Conservation (phyloP, 2,113 vertebrate species). For the Xenopus laevis region DNA sequence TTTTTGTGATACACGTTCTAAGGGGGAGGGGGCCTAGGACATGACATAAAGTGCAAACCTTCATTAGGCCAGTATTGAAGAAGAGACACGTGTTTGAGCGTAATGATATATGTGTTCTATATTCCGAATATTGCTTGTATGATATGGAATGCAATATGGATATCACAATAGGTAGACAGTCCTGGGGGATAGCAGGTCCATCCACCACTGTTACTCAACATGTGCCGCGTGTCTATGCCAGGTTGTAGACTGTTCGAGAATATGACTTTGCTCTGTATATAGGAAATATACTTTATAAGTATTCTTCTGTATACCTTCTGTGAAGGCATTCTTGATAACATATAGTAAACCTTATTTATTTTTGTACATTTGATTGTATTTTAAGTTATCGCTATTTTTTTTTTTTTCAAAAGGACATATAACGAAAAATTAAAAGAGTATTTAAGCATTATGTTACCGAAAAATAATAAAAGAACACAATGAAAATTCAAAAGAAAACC, state of each 20-base stretch:
- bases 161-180: conserved; percentile 51
- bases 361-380: conserved; percentile 95
- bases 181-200: conserved; percentile 71
- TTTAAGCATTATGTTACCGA: conserved; percentile 92
- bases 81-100: not conserved
- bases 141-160: conserved; percentile 14
- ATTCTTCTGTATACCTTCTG: conserved; percentile 84
- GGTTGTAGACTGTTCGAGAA: conserved; percentile 66
- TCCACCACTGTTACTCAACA: conserved; percentile 60
- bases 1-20: no score
- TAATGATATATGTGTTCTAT: conserved; percentile 15
- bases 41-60: no score
- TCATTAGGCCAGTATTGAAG: conserved; percentile 34
- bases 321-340: conserved; percentile 84
- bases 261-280: conserved; percentile 70
- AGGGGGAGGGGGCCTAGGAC: no score
- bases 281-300: conserved; percentile 95
- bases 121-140: not conserved
- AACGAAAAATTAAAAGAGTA: conserved; percentile 86
- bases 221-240: conserved; percentile 64
- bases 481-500: conserved; percentile 11
- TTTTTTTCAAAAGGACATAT: conserved; percentile 87
- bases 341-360: conserved; percentile 92
- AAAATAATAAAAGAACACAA: conserved; percentile 69
- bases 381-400: conserved; percentile 88